Percentiles rank a stretch among this genome's conserved stretches.
phyloP scores from a whole-genome alignment of 2,888 invertebrate genomes.

The Caenorhabditis imperialis region DNA sequence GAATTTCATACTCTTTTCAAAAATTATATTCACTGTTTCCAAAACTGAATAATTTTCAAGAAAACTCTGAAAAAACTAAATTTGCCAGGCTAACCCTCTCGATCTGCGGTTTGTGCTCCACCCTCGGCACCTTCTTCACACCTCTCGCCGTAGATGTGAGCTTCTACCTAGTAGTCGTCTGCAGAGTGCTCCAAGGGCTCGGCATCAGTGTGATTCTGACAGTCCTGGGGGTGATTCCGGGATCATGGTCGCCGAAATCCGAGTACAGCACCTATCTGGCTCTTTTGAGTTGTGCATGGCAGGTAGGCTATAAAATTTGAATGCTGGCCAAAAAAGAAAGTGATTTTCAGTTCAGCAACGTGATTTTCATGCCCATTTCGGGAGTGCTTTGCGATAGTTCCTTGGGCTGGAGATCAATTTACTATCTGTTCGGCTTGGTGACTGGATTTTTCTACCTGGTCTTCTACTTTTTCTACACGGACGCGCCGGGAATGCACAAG shows the following conservation, averaged over 20 bases:
- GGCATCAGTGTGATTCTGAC: conserved; percentile 29
- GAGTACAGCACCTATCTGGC: conserved; percentile 39
- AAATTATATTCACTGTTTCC: no score
- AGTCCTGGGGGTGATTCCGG: conserved; percentile 32
- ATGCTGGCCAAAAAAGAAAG: no score
- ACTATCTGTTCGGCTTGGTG: conserved; percentile 35
- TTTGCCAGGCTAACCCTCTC: conserved; percentile 33
- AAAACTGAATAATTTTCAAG: not conserved
- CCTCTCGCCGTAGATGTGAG: conserved; percentile 26
- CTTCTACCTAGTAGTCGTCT: conserved; percentile 21
- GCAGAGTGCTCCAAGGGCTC: conserved; percentile 33
- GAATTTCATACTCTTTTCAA: no score
- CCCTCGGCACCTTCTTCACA: conserved; percentile 36
- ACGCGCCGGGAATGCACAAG: conserved; percentile 41
- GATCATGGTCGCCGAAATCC: conserved; percentile 26
- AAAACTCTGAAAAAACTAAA: not conserved
- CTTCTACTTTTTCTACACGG: conserved; percentile 42
- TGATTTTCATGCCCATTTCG: conserved; percentile 53
- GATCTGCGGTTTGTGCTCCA: conserved; percentile 41
- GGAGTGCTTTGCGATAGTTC: conserved; percentile 41
- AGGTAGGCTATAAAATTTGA: conserved; percentile 16
- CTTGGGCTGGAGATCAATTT: conserved; percentile 48
- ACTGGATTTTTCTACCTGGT: conserved; percentile 37
- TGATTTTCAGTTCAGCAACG: conserved; percentile 15
- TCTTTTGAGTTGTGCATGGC: conserved; percentile 39